Base-by-base conservation (phyloP, 2,113 vertebrate species). In the Pollachius pollachius region DNA sequence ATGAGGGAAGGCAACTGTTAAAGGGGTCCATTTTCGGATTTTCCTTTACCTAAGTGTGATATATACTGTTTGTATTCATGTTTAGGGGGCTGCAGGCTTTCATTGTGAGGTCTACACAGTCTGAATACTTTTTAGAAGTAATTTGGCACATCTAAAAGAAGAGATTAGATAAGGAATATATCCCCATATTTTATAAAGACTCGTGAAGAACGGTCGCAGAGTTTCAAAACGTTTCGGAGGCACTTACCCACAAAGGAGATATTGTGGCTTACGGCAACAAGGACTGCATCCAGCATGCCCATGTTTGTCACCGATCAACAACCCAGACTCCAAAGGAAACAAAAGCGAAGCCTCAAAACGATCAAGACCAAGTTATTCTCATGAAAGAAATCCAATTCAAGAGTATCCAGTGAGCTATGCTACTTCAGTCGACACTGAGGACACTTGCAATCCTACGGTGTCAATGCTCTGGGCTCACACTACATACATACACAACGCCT, bases 201-300 rank as follows among this genome's bases (percentile, higher is more conserved):
- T 6, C 11, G 37, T 41, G 41, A 2, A 48, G 41, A 30, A 48
- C 12, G 8, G 12, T 48, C 41, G n/a, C n/a, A 41, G 5, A 48
- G 41, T 56, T 13, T 56, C 17, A 56, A 56, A 13, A 9, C 0
- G 17, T 56, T 56, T 13, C n/a, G 56, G n/a, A 13, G 19, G 5
- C 65, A 93, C 94, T 88, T 79, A 96, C 95, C 95, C 23, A 90
- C 68, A 6, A 95, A 85, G 7, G 95, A 94, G 71, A 96, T 87
- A 0, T 91, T 97, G 58, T 91, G 93, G 75, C 90, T 94, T 66
- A 96, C 76, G 0, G 92, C 90, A 78, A 95, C 80, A 34, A 95
- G 81, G 70, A 96, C 77, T 70, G 94, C 83, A 6, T 93, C 93
- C 60, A 87, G 66, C 0, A 89, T 73, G 23, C 92, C 89, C 93